Evolutionary conservation across 1,140 invertebrate genomes (phyloP), one percentile per base, ranked within the genome.

Genomic region (Magallana gigas): DNA sequence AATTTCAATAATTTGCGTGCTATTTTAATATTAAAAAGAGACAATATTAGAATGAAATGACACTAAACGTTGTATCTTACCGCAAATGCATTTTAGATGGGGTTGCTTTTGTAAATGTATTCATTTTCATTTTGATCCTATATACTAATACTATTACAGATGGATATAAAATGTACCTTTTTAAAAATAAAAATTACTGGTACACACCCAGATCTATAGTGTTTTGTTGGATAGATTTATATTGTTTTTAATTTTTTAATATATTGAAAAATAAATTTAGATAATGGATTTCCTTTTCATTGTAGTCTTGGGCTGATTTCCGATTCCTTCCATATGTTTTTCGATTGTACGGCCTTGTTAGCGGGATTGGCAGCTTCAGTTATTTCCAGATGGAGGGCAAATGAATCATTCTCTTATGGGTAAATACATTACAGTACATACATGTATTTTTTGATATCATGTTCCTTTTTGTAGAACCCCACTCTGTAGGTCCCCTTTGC

Each of bases 251-350:
- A 23, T 14, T 48, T 57, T 83, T 14, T 16, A 14, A n/a, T 57
- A 48, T 48, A 4, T 48, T 48, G 36, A 48, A 48, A 48, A 57
- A 48, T 9, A 83, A 57, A 18, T 48, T 48, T 5, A 48, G 3
- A 48, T 48, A 1, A 18, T 81, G 56, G 84, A 84, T 71, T 89
- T 60, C 88, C 29, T 93, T 93, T 90, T 60, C 88, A 18, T 93
- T 93, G 81, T 91, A 94, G 98, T 89, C 91, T 96, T 29, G 98
- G 98, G 93, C 96, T 99, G 86, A 99, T 99, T 92, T 99, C 98
- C 0, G 99, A 99, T 96, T 98, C 98, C 93, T 99, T 99, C 95
- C 99, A 99, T 95, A 99, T 99, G 99, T 99, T 99, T 94, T 99
- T 99, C 95, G 99, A 99, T 95, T 99, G 98, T 93, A 99, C 98